A percentile compares a stretch with the other conserved stretches of the same genome.
Evolutionary conservation across 2,888 invertebrate species (phyloP).

Genomic region (Marronus borbonicus): DNA sequence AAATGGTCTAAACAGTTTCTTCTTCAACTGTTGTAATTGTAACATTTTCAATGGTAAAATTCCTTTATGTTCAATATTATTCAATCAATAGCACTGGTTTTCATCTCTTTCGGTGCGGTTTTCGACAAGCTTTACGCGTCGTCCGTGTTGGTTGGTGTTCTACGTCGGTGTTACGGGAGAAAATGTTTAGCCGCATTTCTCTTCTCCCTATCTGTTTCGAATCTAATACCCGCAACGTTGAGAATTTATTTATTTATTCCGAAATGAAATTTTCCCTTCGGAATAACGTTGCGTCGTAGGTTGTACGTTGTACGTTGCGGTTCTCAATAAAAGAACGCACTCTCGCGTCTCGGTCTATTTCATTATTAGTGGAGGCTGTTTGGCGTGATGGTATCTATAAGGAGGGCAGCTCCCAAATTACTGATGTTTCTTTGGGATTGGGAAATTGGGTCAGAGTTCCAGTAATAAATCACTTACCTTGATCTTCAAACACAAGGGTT

Average conservation of each 20-base stretch:
- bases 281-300: constrained; percentile 1
- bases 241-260: constrained; percentile 25
- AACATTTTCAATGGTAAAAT: too few species aligned
- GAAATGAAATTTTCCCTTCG: constrained; percentile 30
- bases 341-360: background rate
- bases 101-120: background rate
- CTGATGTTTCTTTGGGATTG: background rate
- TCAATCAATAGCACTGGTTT: too few species aligned
- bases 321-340: constrained; percentile 3
- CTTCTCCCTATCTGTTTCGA: constrained; percentile 25
- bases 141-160: background rate
- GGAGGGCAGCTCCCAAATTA: background rate
- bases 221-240: constrained; percentile 22
- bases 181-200: constrained; percentile 8
- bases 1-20: too few species aligned
- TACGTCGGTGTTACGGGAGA: background rate
- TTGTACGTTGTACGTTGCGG: background rate
- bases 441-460: too few species aligned
- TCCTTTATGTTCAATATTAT: too few species aligned
- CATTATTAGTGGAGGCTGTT: background rate
- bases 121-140: constrained; percentile 6
- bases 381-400: background rate
- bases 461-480: too few species aligned
- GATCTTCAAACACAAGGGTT: too few species aligned
- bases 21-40: too few species aligned